Evolutionary conservation across 64 coral and sea anemone species (phyloP).

Genomic region (Porites australiensis): DNA sequence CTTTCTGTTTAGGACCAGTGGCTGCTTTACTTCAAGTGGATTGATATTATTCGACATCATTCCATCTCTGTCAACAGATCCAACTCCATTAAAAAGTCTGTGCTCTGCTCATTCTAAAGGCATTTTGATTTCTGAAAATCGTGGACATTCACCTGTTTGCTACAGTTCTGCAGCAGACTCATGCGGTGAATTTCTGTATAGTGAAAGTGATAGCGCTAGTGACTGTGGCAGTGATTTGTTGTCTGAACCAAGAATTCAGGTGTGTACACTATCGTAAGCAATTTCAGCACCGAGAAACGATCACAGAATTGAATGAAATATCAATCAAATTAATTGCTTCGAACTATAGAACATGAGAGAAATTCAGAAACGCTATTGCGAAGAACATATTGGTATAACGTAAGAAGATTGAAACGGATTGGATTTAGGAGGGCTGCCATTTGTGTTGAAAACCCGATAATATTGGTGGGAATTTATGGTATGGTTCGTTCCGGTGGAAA

Average conservation of each 20-base stretch:
- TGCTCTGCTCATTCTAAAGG: constrained; percentile 43
- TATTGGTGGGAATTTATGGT: no score
- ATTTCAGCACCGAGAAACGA: no score
- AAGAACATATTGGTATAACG: no score
- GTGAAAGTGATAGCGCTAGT: constrained; percentile 89
- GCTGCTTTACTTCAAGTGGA: constrained; percentile 59
- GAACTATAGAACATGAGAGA: no score
- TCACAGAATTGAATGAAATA: no score
- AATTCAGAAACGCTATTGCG: no score
- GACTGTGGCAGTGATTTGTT: constrained; percentile 87
- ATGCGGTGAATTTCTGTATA: constrained; percentile 32
- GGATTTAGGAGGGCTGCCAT: no score
- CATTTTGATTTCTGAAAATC: constrained; percentile 34
- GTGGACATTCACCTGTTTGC: background rate
- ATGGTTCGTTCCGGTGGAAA: no score
- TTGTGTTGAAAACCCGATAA: no score
- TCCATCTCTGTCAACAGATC: background rate
- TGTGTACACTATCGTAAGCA: background rate
- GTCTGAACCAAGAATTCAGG: constrained; percentile 56
- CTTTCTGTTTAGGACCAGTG: constrained; percentile 30
- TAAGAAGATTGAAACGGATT: no score
- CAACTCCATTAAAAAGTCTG: background rate
- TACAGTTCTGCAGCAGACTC: background rate
- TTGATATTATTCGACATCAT: constrained; percentile 51
- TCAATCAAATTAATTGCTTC: no score